Conservation (phyloP, 2,797 vertebrate species). For the Eulemur coronatus region DNA sequence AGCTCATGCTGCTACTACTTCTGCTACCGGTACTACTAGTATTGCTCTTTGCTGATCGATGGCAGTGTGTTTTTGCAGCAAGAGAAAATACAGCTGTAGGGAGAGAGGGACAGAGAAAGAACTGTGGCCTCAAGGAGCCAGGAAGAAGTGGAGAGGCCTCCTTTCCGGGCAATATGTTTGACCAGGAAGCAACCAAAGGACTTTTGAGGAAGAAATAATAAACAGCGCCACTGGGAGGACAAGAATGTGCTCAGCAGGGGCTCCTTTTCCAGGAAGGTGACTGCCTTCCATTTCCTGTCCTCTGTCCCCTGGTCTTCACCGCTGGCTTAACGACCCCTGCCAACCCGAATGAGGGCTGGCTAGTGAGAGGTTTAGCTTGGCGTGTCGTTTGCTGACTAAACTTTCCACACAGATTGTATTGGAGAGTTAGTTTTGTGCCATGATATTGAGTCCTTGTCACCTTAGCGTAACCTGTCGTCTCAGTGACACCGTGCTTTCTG, state of each 20-base stretch:
- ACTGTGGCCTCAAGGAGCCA: no score
- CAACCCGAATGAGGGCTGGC: background rate
- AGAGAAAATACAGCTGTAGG: background rate
- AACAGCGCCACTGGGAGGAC: background rate
- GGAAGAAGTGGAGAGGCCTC: background rate
- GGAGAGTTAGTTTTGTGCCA: background rate
- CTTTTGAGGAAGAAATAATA: background rate
- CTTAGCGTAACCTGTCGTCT: fast-evolving
- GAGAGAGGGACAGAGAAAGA: background rate
- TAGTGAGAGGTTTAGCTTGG: background rate
- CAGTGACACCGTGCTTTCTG: fast-evolving
- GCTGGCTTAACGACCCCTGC: background rate
- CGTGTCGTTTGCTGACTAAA: background rate
- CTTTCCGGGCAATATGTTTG: background rate
- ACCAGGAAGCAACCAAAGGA: background rate
- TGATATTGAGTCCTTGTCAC: background rate
- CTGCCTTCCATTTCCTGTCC: background rate
- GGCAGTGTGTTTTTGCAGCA: background rate
- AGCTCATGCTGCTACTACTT: no score
- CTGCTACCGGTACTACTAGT: fast-evolving
- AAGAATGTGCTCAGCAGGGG: fast-evolving
- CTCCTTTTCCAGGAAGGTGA: background rate
- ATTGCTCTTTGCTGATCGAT: background rate
- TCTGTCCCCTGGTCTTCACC: background rate
- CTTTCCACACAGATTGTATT: background rate